Evolutionary conservation across 2,888 invertebrate genomes (phyloP).

Genomic region (Pomacea canaliculata): DNA sequence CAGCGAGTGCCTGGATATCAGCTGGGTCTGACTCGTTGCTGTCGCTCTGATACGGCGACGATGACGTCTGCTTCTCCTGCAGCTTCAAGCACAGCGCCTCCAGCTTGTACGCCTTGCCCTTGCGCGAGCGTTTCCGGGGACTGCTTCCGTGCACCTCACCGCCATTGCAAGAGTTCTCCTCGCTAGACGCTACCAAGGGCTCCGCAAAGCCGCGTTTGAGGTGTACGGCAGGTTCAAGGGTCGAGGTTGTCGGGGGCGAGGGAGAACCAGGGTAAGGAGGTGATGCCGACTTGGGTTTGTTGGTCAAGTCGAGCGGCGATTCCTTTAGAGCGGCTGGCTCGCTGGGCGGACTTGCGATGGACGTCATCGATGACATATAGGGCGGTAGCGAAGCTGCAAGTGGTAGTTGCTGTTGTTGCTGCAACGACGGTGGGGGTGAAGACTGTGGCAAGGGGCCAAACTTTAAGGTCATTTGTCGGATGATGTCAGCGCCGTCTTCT

Average conservation of each 20-base stretch:
- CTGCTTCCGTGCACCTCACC: constrained; percentile 68
- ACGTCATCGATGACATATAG: too few relatives aligned
- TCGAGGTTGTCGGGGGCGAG: neutral
- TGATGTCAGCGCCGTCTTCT: constrained; percentile 51
- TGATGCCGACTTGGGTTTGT: constrained; percentile 51
- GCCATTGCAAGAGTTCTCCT: neutral
- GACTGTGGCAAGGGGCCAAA: constrained; percentile 48
- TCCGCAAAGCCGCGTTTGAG: neutral
- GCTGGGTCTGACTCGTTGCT: constrained; percentile 28
- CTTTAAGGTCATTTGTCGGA: constrained; percentile 61
- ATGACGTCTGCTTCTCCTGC: constrained; percentile 51
- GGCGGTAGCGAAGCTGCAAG: constrained; percentile 30
- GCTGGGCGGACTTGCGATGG: too few relatives aligned
- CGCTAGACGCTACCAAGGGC: neutral
- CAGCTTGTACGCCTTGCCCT: constrained; percentile 87
- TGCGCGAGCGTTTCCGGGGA: constrained; percentile 79
- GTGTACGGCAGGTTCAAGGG: neutral
- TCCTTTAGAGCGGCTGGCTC: constrained; percentile 35
- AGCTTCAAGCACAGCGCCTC: constrained; percentile 72
- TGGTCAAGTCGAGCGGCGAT: constrained; percentile 61
- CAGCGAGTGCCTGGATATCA: neutral
- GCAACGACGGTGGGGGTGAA: constrained; percentile 60
- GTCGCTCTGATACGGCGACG: constrained; percentile 23
- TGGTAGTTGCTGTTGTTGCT: constrained; percentile 48
- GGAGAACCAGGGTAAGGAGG: constrained; percentile 21